These are phyloP conservation scores for Platysteira castanea DNA, from an alignment of 2,113 vertebrate species.

Conservation along the genomic window DNA sequence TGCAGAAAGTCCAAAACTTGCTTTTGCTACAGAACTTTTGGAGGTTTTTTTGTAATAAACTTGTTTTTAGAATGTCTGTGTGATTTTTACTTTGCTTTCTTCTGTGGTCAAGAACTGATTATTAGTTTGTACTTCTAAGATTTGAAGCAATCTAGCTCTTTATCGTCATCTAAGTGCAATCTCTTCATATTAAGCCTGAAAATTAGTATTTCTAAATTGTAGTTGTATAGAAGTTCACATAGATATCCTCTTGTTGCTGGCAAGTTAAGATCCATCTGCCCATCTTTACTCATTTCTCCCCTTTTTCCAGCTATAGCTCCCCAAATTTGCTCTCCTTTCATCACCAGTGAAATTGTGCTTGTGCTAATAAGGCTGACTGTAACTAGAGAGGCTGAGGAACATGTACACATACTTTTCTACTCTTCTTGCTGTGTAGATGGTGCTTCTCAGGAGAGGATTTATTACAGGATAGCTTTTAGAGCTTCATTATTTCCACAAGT, in stretches of 20 bases:
- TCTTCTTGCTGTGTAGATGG: not conserved
- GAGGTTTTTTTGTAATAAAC: not conserved
- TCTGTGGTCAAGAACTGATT: not conserved
- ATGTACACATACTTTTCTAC: fast-evolving
- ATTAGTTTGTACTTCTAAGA: not conserved
- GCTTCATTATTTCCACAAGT: not conserved
- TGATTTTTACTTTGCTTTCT: not conserved
- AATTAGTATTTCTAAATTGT: not conserved
- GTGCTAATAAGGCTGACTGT: not conserved
- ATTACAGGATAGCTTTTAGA: not conserved
- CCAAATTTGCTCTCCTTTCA: not conserved
- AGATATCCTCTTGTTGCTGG: not conserved
- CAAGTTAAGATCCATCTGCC: not conserved
- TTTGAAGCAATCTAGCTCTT: not conserved
- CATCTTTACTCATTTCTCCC: not conserved
- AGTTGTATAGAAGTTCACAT: not conserved
- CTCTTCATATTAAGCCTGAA: not conserved
- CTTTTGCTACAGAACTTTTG: not conserved
- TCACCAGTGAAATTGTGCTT: not conserved
- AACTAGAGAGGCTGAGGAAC: not conserved
- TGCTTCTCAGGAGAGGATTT: not conserved
- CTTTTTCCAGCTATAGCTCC: not conserved
- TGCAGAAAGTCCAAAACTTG: not conserved
- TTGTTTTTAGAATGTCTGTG: not conserved
- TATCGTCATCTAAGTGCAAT: not conserved